Evolutionary conservation across 2,888 invertebrate species (phyloP), one percentile per base, ranked within the genome.

Genomic region (Limenitis camilla): DNA sequence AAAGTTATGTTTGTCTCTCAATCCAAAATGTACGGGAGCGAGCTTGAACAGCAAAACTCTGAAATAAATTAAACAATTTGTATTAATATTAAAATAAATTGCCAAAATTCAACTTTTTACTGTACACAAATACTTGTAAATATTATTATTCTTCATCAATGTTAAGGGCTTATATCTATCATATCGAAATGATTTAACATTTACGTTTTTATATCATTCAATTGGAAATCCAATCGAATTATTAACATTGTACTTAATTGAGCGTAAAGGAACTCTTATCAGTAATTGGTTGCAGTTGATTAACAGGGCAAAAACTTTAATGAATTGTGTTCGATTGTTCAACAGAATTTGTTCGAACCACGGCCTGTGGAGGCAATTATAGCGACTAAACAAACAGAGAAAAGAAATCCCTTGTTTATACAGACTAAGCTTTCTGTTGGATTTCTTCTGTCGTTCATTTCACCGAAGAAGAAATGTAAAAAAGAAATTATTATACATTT

Each of bases 271-370:
- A 53, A 44, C 49, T 45, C 40, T 40, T 56, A 56, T 42, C 36
- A 48, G 39, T 55, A 51, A 59, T 55, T 53, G 53, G 47, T 48
- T 44, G 45, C 51, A 55, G 46, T 55, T 58, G 51, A 53, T 57
- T 49, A 38, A 43, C 49, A 40, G 42, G 10, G 38, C 40, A 35
- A 51, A 49, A 55, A 54, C 32, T 32, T 47, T 47, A 55, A 61
- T 52, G 50, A 56, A 56, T 52, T 53, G 41, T 53, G 53, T 61
- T 55, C 47, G 52, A 54, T 55, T 59, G 50, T 51, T 52, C 49
- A 49, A 51, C 51, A 47, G 47, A 57, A 53, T 52, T 55, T 40
- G 36, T 53, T 46, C 41, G 55, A 49, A 36, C 33, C 42, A 38
- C 30, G 11, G 19, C 46, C 28, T 43, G 39, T 49, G 40, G 46